Evolutionary conservation across 2,113 vertebrate genomes (phyloP).

Genomic region (Callospermophilus lateralis): DNA sequence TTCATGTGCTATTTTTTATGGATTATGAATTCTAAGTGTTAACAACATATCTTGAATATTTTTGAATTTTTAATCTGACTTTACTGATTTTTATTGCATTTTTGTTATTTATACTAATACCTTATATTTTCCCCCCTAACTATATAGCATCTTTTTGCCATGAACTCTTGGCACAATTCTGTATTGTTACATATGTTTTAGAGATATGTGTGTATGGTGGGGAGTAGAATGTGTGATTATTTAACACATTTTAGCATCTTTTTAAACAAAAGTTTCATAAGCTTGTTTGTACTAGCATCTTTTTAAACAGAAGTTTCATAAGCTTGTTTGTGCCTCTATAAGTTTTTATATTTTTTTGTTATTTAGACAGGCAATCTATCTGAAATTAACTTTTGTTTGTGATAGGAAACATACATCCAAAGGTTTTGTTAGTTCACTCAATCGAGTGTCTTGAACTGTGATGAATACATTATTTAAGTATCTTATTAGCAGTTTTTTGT

Average conservation of each 20-base stretch:
- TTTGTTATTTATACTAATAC: neutral
- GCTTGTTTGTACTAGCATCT: neutral
- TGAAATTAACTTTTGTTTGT: neutral
- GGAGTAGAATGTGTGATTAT: neutral
- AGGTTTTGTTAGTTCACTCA: neutral
- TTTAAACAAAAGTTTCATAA: neutral
- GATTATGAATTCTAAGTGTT: neutral
- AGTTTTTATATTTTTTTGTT: constrained; percentile 2
- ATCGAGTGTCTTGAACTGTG: neutral
- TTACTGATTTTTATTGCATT: neutral
- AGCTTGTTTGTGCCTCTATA: neutral
- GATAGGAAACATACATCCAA: neutral
- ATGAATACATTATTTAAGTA: neutral
- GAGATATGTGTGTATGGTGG: neutral
- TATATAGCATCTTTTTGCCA: neutral
- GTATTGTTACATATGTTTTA: neutral
- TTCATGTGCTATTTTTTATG: neutral
- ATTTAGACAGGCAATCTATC: neutral
- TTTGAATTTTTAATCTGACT: neutral
- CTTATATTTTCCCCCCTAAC: neutral
- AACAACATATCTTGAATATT: neutral
- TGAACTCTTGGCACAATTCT: neutral
- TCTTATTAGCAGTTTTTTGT: neutral
- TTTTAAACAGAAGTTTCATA: neutral
- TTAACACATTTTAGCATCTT: neutral